These are phyloP conservation scores for Stenolophus ochropezus DNA, from an alignment of 2,888 invertebrate species.

Conservation along the genomic window DNA sequence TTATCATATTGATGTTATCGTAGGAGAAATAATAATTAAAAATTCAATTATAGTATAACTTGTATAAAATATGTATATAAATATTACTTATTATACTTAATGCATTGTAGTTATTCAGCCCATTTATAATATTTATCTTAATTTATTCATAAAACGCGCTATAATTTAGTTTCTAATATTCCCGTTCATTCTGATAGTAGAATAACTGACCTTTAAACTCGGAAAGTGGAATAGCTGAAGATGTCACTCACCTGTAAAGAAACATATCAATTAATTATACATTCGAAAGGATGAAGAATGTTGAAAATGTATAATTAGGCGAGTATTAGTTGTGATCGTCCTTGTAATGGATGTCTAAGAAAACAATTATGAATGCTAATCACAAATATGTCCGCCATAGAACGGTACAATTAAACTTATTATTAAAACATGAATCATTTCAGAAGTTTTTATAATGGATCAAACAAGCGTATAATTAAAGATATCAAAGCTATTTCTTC, in stretches of 20 bases:
- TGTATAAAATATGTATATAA: background rate
- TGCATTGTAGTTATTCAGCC: background rate
- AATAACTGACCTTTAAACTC: constrained; percentile 16
- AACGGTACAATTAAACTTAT: constrained; percentile 16
- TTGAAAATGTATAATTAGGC: constrained; percentile 30
- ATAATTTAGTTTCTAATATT: constrained; percentile 5
- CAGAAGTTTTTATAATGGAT: constrained; percentile 10
- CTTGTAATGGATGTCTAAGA: constrained; percentile 25
- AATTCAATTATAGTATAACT: constrained; percentile 7
- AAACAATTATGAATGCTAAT: constrained; percentile 44
- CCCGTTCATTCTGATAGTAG: background rate
- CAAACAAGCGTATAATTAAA: constrained; percentile 32
- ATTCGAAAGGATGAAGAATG: constrained; percentile 6
- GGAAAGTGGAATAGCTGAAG: background rate
- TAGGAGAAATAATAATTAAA: background rate
- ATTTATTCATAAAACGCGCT: background rate
- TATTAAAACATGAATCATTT: constrained; percentile 43
- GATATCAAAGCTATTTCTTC: constrained; percentile 23
- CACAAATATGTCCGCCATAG: constrained; percentile 22
- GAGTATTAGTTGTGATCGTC: constrained; percentile 26
- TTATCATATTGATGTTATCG: background rate
- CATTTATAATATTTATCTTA: constrained; percentile 32
- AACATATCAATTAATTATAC: constrained; percentile 29
- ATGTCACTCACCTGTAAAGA: constrained; percentile 33
- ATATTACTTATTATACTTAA: constrained; percentile 10